Evolutionary conservation across 2,797 vertebrate species (phyloP), one percentile per base, ranked within the genome.

Genomic region (Rhabdophis nuchalis): DNA sequence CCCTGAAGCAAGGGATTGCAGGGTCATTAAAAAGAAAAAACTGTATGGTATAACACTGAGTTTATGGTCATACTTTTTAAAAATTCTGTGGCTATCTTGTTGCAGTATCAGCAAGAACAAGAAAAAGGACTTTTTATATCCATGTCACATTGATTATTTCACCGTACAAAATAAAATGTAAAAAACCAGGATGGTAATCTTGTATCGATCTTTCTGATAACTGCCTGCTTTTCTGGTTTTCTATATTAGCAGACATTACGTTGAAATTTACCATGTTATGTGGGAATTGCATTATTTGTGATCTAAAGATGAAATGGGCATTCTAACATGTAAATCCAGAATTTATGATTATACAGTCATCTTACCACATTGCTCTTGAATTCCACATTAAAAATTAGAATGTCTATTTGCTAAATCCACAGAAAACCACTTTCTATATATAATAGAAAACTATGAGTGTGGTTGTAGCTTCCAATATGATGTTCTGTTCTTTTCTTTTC

Each of bases 331-430:
- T 77, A 77, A 77, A 77, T 20, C 32, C 68, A 23, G 18, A 77
- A 77, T 20, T 77, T 77, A 18, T 1, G 3, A 72, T 72, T 72
- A 36, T 72, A 18, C 18, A 23, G 32, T 41, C 32, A 41, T 41
- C 14, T 77, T 36, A 36, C 32, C 16, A 1, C 14, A 8, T 29
- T 72, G 85, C 57, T 46, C 7, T 87, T 88, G 53, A 50, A 25
- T 88, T 90, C 64, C 87, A 52, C 72, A 54, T 90, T 72, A 90
- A 58, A 57, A 88, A 90, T 93, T 41, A 88, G 90, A 68, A 87
- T 82, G 20, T 88, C 90, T 89, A 13, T 16, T 87, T 82, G 32
- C 64, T 82, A 61, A 88, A 60, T 90, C 64, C 77, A 61, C 87
- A 82, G 32, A 90, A 93, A 82, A 25, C 29, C 23, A 61, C 5